Conservation (phyloP, 2,888 invertebrate species). For the Villa cingulata region DNA sequence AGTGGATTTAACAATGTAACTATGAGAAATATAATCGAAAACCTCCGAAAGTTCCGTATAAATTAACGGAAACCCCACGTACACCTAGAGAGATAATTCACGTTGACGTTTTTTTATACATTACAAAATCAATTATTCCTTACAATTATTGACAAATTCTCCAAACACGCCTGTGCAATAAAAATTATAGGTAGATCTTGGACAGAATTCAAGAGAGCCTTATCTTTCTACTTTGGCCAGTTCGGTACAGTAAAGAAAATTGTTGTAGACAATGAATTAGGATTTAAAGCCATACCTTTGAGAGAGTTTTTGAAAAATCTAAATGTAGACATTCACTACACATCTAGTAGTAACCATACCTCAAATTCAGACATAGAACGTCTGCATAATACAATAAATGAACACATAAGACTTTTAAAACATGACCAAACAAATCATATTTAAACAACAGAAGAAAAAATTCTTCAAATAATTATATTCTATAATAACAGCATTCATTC, state of each 20-base stretch:
- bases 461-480: not conserved
- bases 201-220: conserved; percentile 9
- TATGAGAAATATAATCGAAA: conserved; percentile 15
- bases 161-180: conserved; percentile 16
- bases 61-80: conserved; percentile 13
- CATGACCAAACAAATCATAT: not conserved
- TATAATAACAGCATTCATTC: conserved; percentile 2
- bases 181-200: conserved; percentile 10
- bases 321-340: not conserved
- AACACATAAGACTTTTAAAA: not conserved
- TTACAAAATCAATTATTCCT: conserved; percentile 13
- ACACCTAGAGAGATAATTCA: conserved; percentile 19
- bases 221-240: conserved; percentile 11
- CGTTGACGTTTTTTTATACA: conserved; percentile 16
- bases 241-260: conserved; percentile 12
- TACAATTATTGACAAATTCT: conserved; percentile 18
- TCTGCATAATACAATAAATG: not conserved
- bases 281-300: conserved; percentile 12
- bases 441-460: not conserved
- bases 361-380: not conserved
- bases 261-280: conserved; percentile 13
- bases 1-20: too few relatives aligned
- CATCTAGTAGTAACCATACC: not conserved
- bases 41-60: conserved; percentile 2
- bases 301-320: not conserved